A percentile compares a stretch with the other conserved stretches of the same genome.
phyloP scores from a whole-genome alignment of 1,140 invertebrate species.

The Phocides pigmalion region DNA sequence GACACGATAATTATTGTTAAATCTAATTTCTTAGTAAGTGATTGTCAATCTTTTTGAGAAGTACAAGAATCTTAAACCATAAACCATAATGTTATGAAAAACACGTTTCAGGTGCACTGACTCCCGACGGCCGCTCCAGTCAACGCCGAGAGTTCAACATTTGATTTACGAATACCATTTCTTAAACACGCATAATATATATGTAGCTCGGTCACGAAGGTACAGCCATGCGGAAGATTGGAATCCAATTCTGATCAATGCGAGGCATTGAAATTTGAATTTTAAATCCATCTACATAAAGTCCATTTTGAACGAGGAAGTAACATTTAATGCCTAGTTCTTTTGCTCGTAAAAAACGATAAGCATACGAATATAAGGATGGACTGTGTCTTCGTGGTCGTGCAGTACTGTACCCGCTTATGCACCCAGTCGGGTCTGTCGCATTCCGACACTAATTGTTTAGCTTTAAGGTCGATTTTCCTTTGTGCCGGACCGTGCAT shows the following conservation, averaged over 20 bases:
- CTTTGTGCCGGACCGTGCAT: constrained; percentile 54
- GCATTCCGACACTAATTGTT: constrained; percentile 74
- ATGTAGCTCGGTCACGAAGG: constrained; percentile 53
- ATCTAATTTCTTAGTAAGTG: too few species aligned
- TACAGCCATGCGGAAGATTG: too few species aligned
- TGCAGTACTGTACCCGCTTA: constrained; percentile 14
- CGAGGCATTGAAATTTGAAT: too few species aligned
- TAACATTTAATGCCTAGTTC: too few species aligned
- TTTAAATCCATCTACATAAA: too few species aligned
- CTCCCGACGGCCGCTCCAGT: constrained; percentile 34
- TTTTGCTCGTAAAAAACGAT: too few species aligned
- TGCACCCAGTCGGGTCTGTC: constrained; percentile 42
- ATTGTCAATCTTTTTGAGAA: too few species aligned
- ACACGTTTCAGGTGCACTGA: constrained; percentile 67
- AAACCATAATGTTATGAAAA: constrained; percentile 8
- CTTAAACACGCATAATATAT: constrained; percentile 65
- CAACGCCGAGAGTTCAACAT: constrained; percentile 40
- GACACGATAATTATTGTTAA: too few species aligned
- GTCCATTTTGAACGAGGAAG: too few species aligned
- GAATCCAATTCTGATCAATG: too few species aligned
- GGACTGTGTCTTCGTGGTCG: constrained; percentile 26
- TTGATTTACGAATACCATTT: constrained; percentile 50
- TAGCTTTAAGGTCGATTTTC: constrained; percentile 73
- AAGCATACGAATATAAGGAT: neutral
- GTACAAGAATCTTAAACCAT: too few species aligned